phyloP scores from a whole-genome alignment of 2,113 vertebrate species.

The Oncorhynchus kisutch region DNA sequence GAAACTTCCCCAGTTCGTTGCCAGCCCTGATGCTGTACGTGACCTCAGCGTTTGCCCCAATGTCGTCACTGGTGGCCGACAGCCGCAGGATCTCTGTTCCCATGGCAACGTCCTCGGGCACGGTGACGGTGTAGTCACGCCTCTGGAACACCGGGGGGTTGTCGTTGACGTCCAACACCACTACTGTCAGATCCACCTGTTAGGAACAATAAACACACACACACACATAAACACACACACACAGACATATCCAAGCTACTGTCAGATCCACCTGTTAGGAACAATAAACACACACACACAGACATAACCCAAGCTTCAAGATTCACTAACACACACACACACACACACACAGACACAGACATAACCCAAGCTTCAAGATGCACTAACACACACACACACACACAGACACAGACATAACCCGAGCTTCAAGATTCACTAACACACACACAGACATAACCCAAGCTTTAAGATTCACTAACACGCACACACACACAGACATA shows the following conservation, averaged over 20 bases:
- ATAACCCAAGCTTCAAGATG: too few species aligned
- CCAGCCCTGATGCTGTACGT: conserved; percentile 86
- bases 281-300: too few species aligned
- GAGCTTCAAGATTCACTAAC: too few species aligned
- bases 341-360: too few species aligned
- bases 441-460: too few species aligned
- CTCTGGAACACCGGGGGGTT: conserved; percentile 94
- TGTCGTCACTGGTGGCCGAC: conserved; percentile 91
- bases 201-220: too few species aligned
- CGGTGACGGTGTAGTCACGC: conserved; percentile 84
- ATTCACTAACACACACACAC: too few species aligned
- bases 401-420: too few species aligned
- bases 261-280: conserved; percentile 76
- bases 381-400: too few species aligned
- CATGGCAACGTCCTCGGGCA: conserved; percentile 87
- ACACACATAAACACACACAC: background rate
- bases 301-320: too few species aligned
- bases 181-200: conserved; percentile 82
- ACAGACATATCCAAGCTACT: conserved; percentile 61
- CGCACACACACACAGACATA: too few species aligned
- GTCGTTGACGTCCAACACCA: conserved; percentile 94
- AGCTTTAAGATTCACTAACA: too few species aligned
- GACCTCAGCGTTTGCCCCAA: conserved; percentile 92
- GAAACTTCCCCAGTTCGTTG: conserved; percentile 90
- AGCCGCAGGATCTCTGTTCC: conserved; percentile 86